Conservation (phyloP, 1,140 invertebrate genomes). For the Pseudobourletiella spinata region DNA sequence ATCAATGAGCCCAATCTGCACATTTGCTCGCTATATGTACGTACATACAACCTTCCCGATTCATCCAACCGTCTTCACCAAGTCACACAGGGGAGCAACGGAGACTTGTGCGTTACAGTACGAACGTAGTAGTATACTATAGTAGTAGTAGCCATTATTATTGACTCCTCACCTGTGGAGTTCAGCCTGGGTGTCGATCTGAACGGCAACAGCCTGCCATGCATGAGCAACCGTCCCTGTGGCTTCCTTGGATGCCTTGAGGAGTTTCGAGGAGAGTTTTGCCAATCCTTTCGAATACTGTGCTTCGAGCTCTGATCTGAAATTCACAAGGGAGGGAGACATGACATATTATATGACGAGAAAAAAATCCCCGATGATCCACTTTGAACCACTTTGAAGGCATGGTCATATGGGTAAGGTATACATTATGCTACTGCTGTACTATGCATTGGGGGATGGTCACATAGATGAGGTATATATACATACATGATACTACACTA, state of each 20-base stretch:
- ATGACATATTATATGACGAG: neutral
- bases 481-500: too few relatives aligned
- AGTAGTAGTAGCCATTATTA: neutral
- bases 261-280: conserved; percentile 74
- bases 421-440: too few relatives aligned
- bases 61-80: neutral
- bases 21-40: too few relatives aligned
- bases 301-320: conserved; percentile 76
- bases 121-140: too few relatives aligned
- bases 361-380: too few relatives aligned
- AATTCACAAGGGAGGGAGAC: conserved; percentile 33
- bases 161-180: conserved; percentile 55
- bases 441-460: too few relatives aligned
- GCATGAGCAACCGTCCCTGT: conserved; percentile 74
- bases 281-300: conserved; percentile 80
- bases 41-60: too few relatives aligned
- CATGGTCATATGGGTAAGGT: too few relatives aligned
- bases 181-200: conserved; percentile 82
- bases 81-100: neutral
- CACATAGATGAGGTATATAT: too few relatives aligned
- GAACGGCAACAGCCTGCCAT: conserved; percentile 78
- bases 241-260: conserved; percentile 63
- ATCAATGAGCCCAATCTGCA: too few relatives aligned
- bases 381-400: too few relatives aligned
- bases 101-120: too few relatives aligned